phyloP scores from a whole-genome alignment of 2,113 vertebrate genomes.

The Picathartes gymnocephalus region DNA sequence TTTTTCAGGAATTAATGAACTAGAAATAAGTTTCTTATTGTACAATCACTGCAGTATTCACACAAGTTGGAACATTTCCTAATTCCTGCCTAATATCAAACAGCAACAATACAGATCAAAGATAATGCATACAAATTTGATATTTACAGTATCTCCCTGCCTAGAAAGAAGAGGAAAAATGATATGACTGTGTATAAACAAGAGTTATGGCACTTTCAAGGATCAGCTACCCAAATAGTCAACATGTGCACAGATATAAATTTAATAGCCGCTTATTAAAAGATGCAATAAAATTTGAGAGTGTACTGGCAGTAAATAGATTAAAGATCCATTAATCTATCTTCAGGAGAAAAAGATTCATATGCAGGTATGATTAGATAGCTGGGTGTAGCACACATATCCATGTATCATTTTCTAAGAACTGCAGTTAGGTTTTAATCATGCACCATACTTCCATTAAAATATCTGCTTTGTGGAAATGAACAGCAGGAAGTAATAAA shows the following conservation, averaged over 20 bases:
- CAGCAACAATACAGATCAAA: slow-evolving; percentile 22
- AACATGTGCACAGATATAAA: slow-evolving; percentile 3
- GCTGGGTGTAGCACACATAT: not conserved
- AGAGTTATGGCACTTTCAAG: slow-evolving; percentile 48
- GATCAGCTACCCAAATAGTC: slow-evolving; percentile 20
- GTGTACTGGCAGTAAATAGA: slow-evolving; percentile 29
- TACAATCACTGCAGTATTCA: not conserved
- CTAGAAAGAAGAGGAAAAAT: slow-evolving; percentile 26
- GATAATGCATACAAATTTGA: slow-evolving; percentile 37
- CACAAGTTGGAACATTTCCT: not conserved
- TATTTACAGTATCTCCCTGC: slow-evolving; percentile 1
- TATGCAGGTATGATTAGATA: not conserved
- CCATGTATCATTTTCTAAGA: not conserved
- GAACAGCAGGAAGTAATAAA: slow-evolving; percentile 23
- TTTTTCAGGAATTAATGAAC: not conserved
- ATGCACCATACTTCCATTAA: not conserved
- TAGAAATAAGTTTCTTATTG: not conserved
- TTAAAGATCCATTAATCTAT: slow-evolving; percentile 50
- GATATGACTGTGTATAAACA: slow-evolving; percentile 20
- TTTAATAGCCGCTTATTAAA: slow-evolving; percentile 53
- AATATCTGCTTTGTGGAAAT: not conserved
- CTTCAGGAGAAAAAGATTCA: slow-evolving; percentile 28
- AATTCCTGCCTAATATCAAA: slow-evolving; percentile 35
- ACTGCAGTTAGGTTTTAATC: not conserved
- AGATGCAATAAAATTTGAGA: slow-evolving; percentile 51